phyloP scores from a whole-genome alignment of 2,797 vertebrate species.

The Sebastes wilsoni region DNA sequence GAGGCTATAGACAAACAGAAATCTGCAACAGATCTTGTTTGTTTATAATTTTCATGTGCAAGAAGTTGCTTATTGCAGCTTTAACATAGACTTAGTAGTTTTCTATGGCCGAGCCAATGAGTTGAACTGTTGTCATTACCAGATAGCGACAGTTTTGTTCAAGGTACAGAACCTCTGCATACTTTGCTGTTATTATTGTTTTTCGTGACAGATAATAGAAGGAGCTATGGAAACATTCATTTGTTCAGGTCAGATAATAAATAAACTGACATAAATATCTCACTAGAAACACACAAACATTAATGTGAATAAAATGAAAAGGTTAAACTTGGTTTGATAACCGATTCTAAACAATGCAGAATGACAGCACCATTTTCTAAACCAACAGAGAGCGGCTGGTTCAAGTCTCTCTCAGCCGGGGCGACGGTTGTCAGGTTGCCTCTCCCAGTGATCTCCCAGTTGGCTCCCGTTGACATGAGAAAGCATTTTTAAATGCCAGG shows the following conservation, averaged over 20 bases:
- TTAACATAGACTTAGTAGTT: background rate
- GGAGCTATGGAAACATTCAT: background rate
- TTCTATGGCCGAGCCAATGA: background rate
- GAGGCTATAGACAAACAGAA: background rate
- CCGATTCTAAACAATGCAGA: background rate
- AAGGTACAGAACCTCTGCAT: background rate
- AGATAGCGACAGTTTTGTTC: background rate
- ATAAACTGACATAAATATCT: background rate
- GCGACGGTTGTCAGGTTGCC: constrained; percentile 24
- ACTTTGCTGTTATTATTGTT: background rate
- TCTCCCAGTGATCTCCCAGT: constrained; percentile 7
- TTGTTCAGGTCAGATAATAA: background rate
- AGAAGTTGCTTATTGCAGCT: background rate
- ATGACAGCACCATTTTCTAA: background rate
- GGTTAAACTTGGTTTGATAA: background rate
- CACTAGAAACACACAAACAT: background rate
- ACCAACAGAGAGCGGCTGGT: background rate
- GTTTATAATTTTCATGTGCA: background rate
- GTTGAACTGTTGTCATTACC: background rate
- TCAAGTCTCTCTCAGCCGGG: background rate
- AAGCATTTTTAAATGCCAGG: constrained; percentile 64
- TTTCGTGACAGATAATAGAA: background rate
- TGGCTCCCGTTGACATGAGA: constrained; percentile 35
- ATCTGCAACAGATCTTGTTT: background rate
- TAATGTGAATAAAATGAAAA: background rate